Percentiles rank a stretch among this genome's conserved stretches.
Conservation (phyloP, 2,113 vertebrate species). For the Nicator chloris region DNA sequence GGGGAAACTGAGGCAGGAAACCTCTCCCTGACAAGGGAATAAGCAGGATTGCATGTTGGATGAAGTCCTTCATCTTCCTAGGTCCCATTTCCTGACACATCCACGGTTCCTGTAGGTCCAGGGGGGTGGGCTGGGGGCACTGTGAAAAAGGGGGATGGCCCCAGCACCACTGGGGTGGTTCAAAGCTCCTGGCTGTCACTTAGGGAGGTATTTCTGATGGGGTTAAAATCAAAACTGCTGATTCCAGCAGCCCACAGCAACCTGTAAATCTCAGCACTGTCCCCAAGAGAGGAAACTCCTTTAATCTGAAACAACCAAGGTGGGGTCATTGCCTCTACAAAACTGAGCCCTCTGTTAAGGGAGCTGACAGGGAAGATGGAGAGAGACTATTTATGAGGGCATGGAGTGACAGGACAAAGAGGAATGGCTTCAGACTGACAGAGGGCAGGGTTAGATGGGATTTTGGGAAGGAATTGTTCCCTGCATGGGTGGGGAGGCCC, state of each 20-base stretch:
- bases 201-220: background rate
- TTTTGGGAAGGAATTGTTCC: background rate
- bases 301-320: background rate
- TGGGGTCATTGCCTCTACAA: background rate
- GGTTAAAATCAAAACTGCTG: background rate
- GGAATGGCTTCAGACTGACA: background rate
- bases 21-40: background rate
- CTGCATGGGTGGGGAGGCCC: rapidly evolving
- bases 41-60: background rate
- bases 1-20: background rate
- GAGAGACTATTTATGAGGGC: background rate
- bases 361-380: background rate
- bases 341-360: rapidly evolving
- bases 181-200: background rate
- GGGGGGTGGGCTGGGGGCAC: background rate
- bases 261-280: background rate
- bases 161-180: background rate
- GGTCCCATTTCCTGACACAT: background rate
- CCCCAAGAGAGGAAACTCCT: background rate
- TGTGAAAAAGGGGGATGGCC: rapidly evolving
- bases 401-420: background rate
- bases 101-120: background rate
- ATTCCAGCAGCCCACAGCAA: background rate
- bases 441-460: rapidly evolving
- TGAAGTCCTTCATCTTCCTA: background rate